Percentiles rank a stretch among this genome's conserved stretches.
phyloP scores from a whole-genome alignment of 1,140 invertebrate species.

The Drosophila nigromelanica region DNA sequence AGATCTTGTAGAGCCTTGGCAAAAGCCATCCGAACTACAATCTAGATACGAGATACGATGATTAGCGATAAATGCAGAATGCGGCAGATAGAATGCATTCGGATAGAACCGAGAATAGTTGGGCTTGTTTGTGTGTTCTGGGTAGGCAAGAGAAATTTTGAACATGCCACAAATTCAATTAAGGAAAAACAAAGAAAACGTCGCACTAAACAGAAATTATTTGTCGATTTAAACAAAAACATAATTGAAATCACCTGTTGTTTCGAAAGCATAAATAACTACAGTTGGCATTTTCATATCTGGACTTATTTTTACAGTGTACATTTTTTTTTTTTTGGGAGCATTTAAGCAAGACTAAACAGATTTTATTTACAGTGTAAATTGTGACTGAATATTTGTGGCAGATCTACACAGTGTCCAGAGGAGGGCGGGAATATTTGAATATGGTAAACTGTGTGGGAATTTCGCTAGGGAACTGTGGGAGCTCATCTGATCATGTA shows the following conservation, averaged over 20 bases:
- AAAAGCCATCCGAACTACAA: conserved; percentile 20
- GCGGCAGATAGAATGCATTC: conserved; percentile 15
- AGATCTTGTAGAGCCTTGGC: conserved; percentile 24
- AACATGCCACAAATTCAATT: conserved; percentile 72
- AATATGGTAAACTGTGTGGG: conserved; percentile 35
- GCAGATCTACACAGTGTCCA: conserved; percentile 25
- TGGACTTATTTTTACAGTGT: conserved; percentile 72
- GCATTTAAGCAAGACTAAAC: conserved; percentile 59
- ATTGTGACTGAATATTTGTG: conserved; percentile 42
- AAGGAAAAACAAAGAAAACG: conserved; percentile 34
- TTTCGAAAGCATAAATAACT: conserved; percentile 74
- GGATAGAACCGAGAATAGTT: conserved; percentile 33
- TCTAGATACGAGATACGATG: conserved; percentile 2
- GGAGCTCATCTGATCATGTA: conserved; percentile 3
- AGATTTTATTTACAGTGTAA: conserved; percentile 79
- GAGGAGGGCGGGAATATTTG: background rate
- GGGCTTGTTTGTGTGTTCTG: conserved; percentile 48
- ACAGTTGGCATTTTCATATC: conserved; percentile 65
- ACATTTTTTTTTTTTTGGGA: conserved; percentile 18
- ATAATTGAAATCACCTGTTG: conserved; percentile 72
- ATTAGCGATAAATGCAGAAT: conserved; percentile 9
- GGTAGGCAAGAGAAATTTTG: conserved; percentile 47
- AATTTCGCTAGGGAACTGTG: conserved; percentile 10
- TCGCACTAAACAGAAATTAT: conserved; percentile 49
- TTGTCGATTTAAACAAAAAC: conserved; percentile 22